Evolutionary conservation across 1,140 invertebrate genomes (phyloP), one percentile per base, ranked within the genome.

Genomic region (Orchesella cincta): DNA sequence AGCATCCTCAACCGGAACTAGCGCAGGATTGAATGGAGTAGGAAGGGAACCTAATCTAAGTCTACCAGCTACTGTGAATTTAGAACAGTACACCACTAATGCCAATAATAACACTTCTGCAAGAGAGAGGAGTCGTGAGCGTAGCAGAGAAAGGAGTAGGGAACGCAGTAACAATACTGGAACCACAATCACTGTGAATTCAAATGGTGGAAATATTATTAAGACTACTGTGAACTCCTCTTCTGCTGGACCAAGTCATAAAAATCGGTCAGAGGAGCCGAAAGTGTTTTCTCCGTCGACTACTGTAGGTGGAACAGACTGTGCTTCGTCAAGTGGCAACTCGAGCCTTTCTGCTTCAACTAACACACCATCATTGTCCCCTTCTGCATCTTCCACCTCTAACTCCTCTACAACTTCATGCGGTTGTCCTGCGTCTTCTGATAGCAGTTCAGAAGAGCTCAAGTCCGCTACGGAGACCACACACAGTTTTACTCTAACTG

Each of bases 271-370:
- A 20, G 35, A 39, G 35, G 71, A 73, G 8, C 29, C 35, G 3
- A 73, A 39, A 39, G 33, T 35, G 34, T 73, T 51, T 46, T 29
- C 62, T 3, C 62, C 62, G 2, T 29, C 62, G 8, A 46, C 39
- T 8, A 26, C 62, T 31, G 62, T 33, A 23, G 16, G 23, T 64
- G 46, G 12, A 20, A 29, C 46, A 67, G 79, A 80, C 28, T 80
- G 77, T 74, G 73, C 74, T 14, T 81, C 80, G 16, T 81, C 80
- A 3, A 79, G 77, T 51, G 80, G 80, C 33, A 81, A 81, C 73
- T 81, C 76, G 16, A 81, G 80, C 34, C 62, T 81, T 16, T 54
- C 77, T 18, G 74, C 73, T 20, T 74, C 79, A 1, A 76, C 76
- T 1, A 75, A 54, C 29, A 72, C 76, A 26, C 74, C 73, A 5